Evolutionary conservation across 2,888 invertebrate genomes (phyloP).

Genomic region (Temnothorax rugatulus): DNA sequence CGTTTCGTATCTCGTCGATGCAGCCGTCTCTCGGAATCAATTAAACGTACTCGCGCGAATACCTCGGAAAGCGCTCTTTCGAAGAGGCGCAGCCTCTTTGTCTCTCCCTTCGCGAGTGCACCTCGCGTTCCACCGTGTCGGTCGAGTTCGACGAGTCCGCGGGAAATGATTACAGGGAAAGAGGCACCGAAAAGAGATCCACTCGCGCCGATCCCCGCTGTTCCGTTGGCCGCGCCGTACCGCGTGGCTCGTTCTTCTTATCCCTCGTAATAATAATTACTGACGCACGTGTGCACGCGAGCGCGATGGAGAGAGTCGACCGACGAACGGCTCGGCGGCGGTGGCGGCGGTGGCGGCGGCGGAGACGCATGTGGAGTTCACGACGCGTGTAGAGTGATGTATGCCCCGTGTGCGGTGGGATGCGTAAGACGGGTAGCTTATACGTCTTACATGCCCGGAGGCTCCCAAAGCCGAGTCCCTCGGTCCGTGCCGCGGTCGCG

Average conservation of each 20-base stretch:
- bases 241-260: conserved; percentile 70
- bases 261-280: conserved; percentile 81
- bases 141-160: conserved; percentile 53
- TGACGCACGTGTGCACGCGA: conserved; percentile 67
- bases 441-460: conserved; percentile 78
- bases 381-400: conserved; percentile 79
- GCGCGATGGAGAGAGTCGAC: conserved; percentile 50
- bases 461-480: conserved; percentile 73
- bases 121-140: conserved; percentile 48
- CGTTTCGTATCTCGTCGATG: background rate
- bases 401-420: conserved; percentile 76
- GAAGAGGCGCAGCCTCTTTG: conserved; percentile 39
- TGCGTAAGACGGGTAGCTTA: conserved; percentile 82
- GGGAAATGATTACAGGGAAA: conserved; percentile 78
- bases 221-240: conserved; percentile 66
- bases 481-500: conserved; percentile 64
- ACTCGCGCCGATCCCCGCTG: conserved; percentile 74
- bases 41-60: conserved; percentile 36
- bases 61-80: conserved; percentile 52
- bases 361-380: conserved; percentile 66
- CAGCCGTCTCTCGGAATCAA: conserved; percentile 35
- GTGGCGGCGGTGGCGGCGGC: background rate
- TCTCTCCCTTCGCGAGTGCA: conserved; percentile 59
- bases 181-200: conserved; percentile 74
- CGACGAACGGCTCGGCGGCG: conserved; percentile 49